Evolutionary conservation across 2,888 invertebrate species (phyloP).

Genomic region (Nephrocerus scutellatus): DNA sequence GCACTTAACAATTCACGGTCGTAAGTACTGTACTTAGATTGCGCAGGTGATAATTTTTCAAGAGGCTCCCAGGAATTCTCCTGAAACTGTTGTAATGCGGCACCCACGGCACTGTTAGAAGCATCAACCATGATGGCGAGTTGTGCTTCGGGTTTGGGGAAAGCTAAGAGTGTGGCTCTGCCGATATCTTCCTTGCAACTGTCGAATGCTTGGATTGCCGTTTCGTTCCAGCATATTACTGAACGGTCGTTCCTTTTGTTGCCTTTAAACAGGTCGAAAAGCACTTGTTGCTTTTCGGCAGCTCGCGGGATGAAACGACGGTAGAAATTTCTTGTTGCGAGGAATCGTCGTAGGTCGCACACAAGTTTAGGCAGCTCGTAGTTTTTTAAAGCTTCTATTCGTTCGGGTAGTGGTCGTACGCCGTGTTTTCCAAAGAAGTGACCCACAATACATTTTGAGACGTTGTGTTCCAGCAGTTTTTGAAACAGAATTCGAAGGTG

Average conservation of each 20-base stretch:
- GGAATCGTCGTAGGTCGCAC: constrained; percentile 19
- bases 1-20: constrained; percentile 7
- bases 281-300: constrained; percentile 6
- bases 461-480: constrained; percentile 23
- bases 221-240: too few species aligned
- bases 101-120: too few species aligned
- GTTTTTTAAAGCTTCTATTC: constrained; percentile 16
- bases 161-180: too few species aligned
- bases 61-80: too few species aligned
- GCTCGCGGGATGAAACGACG: constrained; percentile 16
- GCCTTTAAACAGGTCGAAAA: constrained; percentile 9
- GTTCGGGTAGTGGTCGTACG: constrained; percentile 14
- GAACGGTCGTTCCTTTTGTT: constrained; percentile 19
- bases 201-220: too few species aligned
- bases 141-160: too few species aligned
- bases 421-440: constrained; percentile 17
- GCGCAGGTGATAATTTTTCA: neutral
- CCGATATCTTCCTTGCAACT: too few species aligned
- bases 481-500: constrained; percentile 23
- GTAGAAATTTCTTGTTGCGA: constrained; percentile 24
- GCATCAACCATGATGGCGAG: too few species aligned
- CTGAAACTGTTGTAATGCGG: too few species aligned
- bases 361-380: constrained; percentile 18
- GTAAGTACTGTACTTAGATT: constrained; percentile 9
- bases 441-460: constrained; percentile 19